phyloP scores from a whole-genome alignment of 2,888 invertebrate species.

The Chouioia cunea region DNA sequence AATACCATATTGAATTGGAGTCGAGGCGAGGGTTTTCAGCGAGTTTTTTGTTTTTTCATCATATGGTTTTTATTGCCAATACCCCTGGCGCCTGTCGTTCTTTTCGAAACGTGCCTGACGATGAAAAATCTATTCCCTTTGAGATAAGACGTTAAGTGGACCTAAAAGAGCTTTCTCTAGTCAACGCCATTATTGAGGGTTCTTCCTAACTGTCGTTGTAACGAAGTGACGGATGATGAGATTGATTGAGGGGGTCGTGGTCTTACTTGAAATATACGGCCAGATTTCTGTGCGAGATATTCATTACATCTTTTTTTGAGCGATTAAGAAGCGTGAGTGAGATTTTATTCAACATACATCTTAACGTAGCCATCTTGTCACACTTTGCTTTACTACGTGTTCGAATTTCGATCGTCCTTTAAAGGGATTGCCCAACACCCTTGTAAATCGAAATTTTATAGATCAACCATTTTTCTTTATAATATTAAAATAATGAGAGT shows the following conservation, averaged over 20 bases:
- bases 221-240: slow-evolving; percentile 20
- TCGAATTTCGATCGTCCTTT: no score
- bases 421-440: no score
- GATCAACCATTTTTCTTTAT: no score
- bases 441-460: no score
- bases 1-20: slow-evolving; percentile 29
- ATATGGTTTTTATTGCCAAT: slow-evolving; percentile 39
- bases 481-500: no score
- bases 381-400: no score
- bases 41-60: slow-evolving; percentile 26
- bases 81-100: neutral
- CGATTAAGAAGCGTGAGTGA: no score
- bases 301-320: no score
- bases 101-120: neutral
- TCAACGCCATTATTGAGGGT: neutral
- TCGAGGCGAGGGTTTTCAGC: slow-evolving; percentile 31
- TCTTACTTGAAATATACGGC: neutral
- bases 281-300: no score
- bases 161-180: neutral
- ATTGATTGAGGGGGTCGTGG: slow-evolving; percentile 31
- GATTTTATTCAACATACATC: no score
- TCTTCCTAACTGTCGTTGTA: neutral
- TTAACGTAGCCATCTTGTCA: no score
- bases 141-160: neutral
- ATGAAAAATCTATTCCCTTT: slow-evolving; percentile 37